Evolutionary conservation across 2,888 invertebrate genomes (phyloP).

Genomic region (Malthinus flaveolus): DNA sequence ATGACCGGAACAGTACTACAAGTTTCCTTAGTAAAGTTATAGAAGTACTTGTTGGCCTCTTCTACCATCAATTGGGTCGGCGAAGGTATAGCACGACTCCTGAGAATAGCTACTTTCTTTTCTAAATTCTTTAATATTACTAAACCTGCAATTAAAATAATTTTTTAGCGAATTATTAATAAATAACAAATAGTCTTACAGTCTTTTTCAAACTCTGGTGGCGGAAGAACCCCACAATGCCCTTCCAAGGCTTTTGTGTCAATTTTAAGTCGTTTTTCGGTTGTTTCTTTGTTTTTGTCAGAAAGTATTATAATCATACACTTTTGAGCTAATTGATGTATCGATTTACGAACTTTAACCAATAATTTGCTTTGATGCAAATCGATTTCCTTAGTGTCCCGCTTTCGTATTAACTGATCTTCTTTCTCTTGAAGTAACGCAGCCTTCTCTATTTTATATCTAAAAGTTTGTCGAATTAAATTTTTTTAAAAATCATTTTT

Average conservation of each 20-base stretch:
- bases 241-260: background rate
- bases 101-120: conserved; percentile 12
- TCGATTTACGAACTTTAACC: conserved; percentile 61
- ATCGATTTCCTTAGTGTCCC: conserved; percentile 51
- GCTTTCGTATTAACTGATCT: conserved; percentile 54
- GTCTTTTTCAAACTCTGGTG: conserved; percentile 14
- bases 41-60: conserved; percentile 19
- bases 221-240: background rate
- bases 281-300: background rate
- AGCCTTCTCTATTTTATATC: conserved; percentile 58
- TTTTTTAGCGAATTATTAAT: background rate
- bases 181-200: conserved; percentile 5
- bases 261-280: background rate
- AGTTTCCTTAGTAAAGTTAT: conserved; percentile 11
- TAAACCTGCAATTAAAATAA: conserved; percentile 2
- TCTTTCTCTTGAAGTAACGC: conserved; percentile 55
- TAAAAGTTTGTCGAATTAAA: conserved; percentile 34
- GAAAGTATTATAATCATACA: conserved; percentile 30
- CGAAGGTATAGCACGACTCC: conserved; percentile 5
- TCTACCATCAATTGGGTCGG: conserved; percentile 3
- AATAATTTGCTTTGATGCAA: conserved; percentile 59
- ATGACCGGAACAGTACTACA: conserved; percentile 10
- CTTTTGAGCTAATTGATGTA: conserved; percentile 63
- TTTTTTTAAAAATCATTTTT: background rate
- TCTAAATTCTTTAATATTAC: conserved; percentile 12